A percentile compares a stretch with the other conserved stretches of the same genome.
phyloP scores from a whole-genome alignment of 2,888 invertebrate species.

The Arge pagana region DNA sequence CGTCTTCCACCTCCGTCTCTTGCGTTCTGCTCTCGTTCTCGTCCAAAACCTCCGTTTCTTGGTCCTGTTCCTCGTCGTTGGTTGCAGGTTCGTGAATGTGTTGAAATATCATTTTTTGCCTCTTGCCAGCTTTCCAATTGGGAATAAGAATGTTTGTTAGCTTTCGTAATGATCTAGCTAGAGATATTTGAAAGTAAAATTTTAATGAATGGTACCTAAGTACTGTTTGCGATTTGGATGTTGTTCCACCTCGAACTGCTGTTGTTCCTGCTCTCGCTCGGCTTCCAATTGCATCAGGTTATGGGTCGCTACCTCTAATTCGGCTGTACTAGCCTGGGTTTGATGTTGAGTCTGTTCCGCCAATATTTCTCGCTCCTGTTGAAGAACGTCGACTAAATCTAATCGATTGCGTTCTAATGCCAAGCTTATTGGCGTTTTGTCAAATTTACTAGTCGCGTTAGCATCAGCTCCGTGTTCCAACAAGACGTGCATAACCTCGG shows the following conservation, averaged over 20 bases:
- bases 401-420: conserved; percentile 69
- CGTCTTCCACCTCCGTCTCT: conserved; percentile 36
- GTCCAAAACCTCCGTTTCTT: conserved; percentile 38
- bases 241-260: conserved; percentile 42
- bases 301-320: conserved; percentile 52
- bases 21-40: conserved; percentile 32
- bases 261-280: conserved; percentile 42
- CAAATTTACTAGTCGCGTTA: conserved; percentile 71
- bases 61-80: conserved; percentile 44
- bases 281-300: conserved; percentile 50
- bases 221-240: conserved; percentile 37
- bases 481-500: conserved; percentile 70
- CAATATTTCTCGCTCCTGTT: conserved; percentile 53
- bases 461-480: conserved; percentile 77
- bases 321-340: conserved; percentile 43
- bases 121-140: conserved; percentile 42
- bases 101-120: conserved; percentile 49
- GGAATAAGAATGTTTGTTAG: conserved; percentile 1
- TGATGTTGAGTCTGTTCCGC: conserved; percentile 41
- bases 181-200: neutral
- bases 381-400: conserved; percentile 66
- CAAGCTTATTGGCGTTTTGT: conserved; percentile 70
- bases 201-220: conserved; percentile 7
- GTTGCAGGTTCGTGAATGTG: conserved; percentile 45
- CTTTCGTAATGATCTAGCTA: neutral